Evolutionary conservation across 2,888 invertebrate genomes (phyloP), one percentile per base, ranked within the genome.

Genomic region (Cantharis lateralis): DNA sequence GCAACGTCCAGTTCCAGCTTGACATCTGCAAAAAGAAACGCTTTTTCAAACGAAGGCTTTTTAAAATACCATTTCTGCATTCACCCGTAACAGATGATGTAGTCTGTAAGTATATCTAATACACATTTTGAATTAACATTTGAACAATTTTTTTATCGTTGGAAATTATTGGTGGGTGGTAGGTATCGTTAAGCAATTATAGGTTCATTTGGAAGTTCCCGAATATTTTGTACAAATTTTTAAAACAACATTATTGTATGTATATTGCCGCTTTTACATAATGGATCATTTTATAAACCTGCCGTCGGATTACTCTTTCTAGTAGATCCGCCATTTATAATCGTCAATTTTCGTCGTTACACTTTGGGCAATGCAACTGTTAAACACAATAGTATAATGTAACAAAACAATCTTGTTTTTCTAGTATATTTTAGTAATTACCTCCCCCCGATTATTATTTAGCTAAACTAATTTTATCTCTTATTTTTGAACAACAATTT

Each of bases 1-100:
- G 87, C 99, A 99, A 72, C 96, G 91, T 2, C 99, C 99, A 0
- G 98, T 99, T 48, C 99, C 99, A 0, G 99, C 99, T 90, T 99
- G 99, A 88, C 99, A 99, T 91, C 98, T 98, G 90, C 7, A 86
- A 87, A 28, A 80, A 82, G 75, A 18, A 11, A 15, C 10, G 7
- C 1, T 15, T 68, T 68, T 68, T 24, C 10, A 68, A n/a, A 68
- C 1, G 24, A 26, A 15, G 15, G 1, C 7, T 7, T n/a, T 32
- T 32, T 32, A 10, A 10, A 48, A n/a, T n/a, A n/a, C n/a, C 1
- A 48, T 48, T 48, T 48, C n/a, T 13, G n/a, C 48, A 48, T 32
- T 13, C 13, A 3, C 32, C 13, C 32, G 4, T 13, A 2, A 4
- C n/a, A 3, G 32, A 32, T 18, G 18, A 18, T 18, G 18, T 18